Conservation (phyloP, 2,113 vertebrate genomes). For the Alexandromys fortis region DNA sequence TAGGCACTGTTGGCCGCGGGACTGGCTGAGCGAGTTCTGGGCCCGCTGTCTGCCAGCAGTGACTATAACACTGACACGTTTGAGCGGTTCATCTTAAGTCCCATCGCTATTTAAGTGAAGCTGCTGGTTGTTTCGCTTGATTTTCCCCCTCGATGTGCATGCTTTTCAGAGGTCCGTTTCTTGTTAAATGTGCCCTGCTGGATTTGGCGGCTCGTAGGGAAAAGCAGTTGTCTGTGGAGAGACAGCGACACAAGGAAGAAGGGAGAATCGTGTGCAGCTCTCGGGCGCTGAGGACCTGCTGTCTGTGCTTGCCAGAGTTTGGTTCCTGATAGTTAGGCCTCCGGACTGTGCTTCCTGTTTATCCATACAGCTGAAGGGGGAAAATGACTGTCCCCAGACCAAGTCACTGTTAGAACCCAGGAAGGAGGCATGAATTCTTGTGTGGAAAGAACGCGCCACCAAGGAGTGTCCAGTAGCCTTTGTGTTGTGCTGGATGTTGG, state of each 20-base stretch:
- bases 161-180: constrained; percentile 32
- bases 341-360: constrained; percentile 38
- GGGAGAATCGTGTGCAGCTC: neutral
- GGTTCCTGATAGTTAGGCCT: constrained; percentile 26
- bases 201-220: constrained; percentile 9
- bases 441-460: neutral
- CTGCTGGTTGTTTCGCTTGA: neutral
- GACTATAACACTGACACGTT: constrained; percentile 26
- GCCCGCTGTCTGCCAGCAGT: constrained; percentile 28
- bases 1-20: constrained; percentile 45
- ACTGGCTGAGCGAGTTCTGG: constrained; percentile 43
- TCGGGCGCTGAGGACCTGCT: neutral
- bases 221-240: constrained; percentile 44
- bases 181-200: constrained; percentile 14
- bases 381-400: neutral
- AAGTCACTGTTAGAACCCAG: neutral
- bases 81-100: constrained; percentile 50
- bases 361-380: neutral
- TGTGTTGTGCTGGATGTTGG: neutral
- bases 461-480: neutral
- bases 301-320: neutral
- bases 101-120: constrained; percentile 40
- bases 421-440: constrained; percentile 24
- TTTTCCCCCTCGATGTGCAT: constrained; percentile 40
- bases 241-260: neutral